Base-by-base conservation (phyloP, 2,797 vertebrate species). In the Tokudaia tokunoshimensis region DNA sequence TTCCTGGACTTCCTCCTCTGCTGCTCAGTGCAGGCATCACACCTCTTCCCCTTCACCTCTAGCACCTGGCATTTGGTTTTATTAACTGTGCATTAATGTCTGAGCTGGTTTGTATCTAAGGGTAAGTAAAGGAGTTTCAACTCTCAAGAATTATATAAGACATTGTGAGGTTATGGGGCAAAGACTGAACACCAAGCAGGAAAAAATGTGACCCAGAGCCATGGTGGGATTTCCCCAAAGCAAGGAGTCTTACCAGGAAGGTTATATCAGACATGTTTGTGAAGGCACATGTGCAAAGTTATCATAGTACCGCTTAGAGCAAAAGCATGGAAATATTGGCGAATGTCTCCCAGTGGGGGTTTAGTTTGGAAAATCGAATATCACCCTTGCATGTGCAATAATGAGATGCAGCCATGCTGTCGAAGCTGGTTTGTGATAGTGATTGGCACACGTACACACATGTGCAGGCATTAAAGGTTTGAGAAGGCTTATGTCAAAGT, bases 351-450 rank as follows among this genome's bases (percentile, higher is more conserved):
- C 24, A 47, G 15, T 50, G 47, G 44, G 34, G 50, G 0, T 70
- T 70, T 89, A 6, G 29, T 89, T 67, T 86, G 79, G 52, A 44
- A 67, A 90, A 59, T 79, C 37, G 2, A 70, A 26, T 94, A 34
- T 13, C 26, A 15, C 41, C 31, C 19, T 24, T 80, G 17, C 41
- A 76, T 9, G 19, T 19, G 59, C 19, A 8, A 47, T 55, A 61
- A n/a, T 55, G 50, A 88, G 37, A 2, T 41, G 12, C n/a, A 86
- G 47, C 29, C 59, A 7, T 13, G 26, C 75, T 55, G 0, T 67
- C 41, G n/a, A 90, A 89, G 20, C 83, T 89, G 70, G 72, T 65
- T 37, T 87, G 65, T 85, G 81, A 80, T 80, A 50, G 65, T 82
- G 47, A 24, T 6, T 6, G 5, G 17, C 12, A 37, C n/a, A n/a